Conservation (phyloP, 2,113 vertebrate species). For the Aspiorhynchus laticeps region DNA sequence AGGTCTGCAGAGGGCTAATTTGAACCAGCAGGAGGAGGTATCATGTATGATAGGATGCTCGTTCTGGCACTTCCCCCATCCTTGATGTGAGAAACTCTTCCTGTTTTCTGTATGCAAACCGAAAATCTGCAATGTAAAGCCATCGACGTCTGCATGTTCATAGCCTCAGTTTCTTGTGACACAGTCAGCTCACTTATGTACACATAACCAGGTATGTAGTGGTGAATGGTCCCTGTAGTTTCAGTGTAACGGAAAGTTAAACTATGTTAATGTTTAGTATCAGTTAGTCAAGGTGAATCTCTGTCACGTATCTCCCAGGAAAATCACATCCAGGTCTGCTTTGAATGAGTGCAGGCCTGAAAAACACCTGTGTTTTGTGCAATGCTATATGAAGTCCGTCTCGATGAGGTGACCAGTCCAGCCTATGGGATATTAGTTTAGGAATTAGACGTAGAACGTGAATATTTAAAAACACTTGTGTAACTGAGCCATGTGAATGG, state of each 20-base stretch:
- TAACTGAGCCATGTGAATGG: conserved; percentile 74
- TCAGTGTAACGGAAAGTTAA: neutral
- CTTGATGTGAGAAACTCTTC: conserved; percentile 69
- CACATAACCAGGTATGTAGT: neutral
- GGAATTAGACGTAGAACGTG: conserved; percentile 56
- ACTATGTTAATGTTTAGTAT: conserved; percentile 8
- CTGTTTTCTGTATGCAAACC: conserved; percentile 48
- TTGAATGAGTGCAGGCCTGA: neutral
- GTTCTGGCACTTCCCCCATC: conserved; percentile 50
- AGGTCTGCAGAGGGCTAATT: conserved; percentile 19
- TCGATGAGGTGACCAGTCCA: neutral
- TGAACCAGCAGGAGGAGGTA: conserved; percentile 50
- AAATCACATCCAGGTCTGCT: neutral
- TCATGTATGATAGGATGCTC: conserved; percentile 73
- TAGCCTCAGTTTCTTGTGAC: conserved; percentile 10
- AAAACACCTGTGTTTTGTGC: neutral
- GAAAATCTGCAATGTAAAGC: conserved; percentile 35
- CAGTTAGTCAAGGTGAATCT: neutral
- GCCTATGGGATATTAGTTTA: conserved; percentile 30
- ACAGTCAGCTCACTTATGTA: neutral
- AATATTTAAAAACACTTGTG: conserved; percentile 66
- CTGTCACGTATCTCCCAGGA: neutral
- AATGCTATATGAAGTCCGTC: conserved; percentile 28
- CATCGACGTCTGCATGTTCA: conserved; percentile 46
- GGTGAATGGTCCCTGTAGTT: neutral